Evolutionary conservation across 2,888 invertebrate species (phyloP).

Genomic region (Neria commutata): DNA sequence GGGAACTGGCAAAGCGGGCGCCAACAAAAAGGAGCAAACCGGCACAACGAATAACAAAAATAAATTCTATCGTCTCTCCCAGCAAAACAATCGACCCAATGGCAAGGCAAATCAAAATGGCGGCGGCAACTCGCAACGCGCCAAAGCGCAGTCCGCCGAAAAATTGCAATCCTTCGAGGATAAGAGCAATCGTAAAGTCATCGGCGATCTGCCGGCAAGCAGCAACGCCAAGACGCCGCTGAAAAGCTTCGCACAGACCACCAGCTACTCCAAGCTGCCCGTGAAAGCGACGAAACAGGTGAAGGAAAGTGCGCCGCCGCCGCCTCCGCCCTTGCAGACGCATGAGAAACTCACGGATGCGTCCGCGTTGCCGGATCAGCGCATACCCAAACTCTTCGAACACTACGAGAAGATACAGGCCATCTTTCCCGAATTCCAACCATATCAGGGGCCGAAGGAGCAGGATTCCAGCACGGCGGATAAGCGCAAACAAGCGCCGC

Average conservation of each 20-base stretch:
- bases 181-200: conserved; percentile 43
- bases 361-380: conserved; percentile 53
- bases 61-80: conserved; percentile 58
- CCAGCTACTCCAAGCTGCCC: conserved; percentile 46
- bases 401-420: conserved; percentile 78
- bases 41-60: conserved; percentile 43
- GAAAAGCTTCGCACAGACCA: conserved; percentile 21
- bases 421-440: conserved; percentile 75
- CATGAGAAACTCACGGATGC: conserved; percentile 14
- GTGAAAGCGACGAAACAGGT: conserved; percentile 61
- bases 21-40: conserved; percentile 41
- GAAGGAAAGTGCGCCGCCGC: conserved; percentile 46
- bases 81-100: conserved; percentile 34
- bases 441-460: conserved; percentile 55
- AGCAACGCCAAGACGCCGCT: conserved; percentile 1
- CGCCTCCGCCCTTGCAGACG: conserved; percentile 21
- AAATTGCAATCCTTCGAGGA: conserved; percentile 39
- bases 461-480: conserved; percentile 40
- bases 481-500: conserved; percentile 39
- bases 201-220: conserved; percentile 41
- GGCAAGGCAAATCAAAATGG: conserved; percentile 41
- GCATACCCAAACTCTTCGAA: conserved; percentile 75
- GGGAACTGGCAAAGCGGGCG: conserved; percentile 30
- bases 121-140: conserved; percentile 38
- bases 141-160: conserved; percentile 44